Evolutionary conservation across 2,113 vertebrate genomes (phyloP).

Genomic region (Naja naja): DNA sequence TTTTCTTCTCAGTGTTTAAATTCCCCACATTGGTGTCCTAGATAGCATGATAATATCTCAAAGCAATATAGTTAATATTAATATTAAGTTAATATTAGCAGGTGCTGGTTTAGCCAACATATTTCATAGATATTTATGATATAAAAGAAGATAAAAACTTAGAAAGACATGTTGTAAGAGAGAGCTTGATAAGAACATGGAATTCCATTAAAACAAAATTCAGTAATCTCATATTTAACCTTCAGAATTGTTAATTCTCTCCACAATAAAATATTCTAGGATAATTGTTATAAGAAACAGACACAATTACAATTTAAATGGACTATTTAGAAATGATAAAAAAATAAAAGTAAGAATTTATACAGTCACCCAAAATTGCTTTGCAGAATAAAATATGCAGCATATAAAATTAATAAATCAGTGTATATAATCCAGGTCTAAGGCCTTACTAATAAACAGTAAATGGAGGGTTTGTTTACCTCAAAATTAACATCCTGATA

Average conservation of each 20-base stretch:
- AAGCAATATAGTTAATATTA: too few relatives aligned
- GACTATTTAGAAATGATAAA: background rate
- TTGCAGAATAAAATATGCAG: background rate
- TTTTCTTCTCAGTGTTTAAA: background rate
- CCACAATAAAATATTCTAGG: background rate
- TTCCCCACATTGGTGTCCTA: background rate
- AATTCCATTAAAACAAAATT: background rate
- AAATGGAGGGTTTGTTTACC: constrained; percentile 58
- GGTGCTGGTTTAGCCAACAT: background rate
- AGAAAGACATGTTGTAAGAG: background rate
- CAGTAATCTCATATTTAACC: background rate
- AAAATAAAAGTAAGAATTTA: background rate
- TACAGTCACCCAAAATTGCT: background rate
- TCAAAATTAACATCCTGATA: constrained; percentile 82
- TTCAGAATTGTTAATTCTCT: background rate
- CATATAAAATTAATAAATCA: background rate
- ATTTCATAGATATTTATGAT: background rate
- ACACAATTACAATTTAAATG: background rate
- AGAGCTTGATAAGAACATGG: background rate
- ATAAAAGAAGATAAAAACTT: background rate
- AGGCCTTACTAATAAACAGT: background rate
- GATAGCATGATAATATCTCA: background rate
- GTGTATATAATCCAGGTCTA: background rate
- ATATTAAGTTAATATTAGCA: background rate
- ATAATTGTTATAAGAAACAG: background rate